These are phyloP conservation scores for Pheosia tremula DNA, from an alignment of 2,888 invertebrate species.

Conservation along the genomic window DNA sequence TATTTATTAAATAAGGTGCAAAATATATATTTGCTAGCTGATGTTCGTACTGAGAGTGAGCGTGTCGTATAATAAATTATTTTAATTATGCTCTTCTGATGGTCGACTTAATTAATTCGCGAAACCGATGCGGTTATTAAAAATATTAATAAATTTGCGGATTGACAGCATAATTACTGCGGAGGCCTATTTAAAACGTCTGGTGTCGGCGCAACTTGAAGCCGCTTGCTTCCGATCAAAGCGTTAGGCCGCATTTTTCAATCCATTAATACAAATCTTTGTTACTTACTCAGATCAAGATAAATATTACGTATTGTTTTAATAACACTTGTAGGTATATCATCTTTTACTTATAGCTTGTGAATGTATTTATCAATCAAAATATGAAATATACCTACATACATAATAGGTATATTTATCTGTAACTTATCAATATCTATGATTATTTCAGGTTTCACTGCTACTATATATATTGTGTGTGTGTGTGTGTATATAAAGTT, in stretches of 20 bases:
- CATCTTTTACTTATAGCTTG: conserved; percentile 42
- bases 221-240: conserved; percentile 43
- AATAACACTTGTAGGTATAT: conserved; percentile 51
- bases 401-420: too few species aligned
- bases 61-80: conserved; percentile 37
- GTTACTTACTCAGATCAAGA: conserved; percentile 52
- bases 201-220: conserved; percentile 50
- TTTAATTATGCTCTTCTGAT: conserved; percentile 43
- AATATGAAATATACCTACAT: conserved; percentile 12
- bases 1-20: conserved; percentile 57
- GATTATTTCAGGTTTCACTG: too few species aligned
- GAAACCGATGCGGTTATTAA: conserved; percentile 66
- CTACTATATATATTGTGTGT: too few species aligned
- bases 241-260: conserved; percentile 43
- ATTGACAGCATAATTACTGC: conserved; percentile 69
- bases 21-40: conserved; percentile 43
- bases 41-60: conserved; percentile 27
- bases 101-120: conserved; percentile 51
- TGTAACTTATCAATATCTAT: too few species aligned
- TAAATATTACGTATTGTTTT: conserved; percentile 55
- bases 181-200: conserved; percentile 56
- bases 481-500: too few species aligned
- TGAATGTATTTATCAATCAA: conserved; percentile 28
- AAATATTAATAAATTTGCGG: conserved; percentile 64
- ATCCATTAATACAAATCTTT: conserved; percentile 60